Conservation (phyloP, 2,797 vertebrate species). For the Holocentrus rufus region DNA sequence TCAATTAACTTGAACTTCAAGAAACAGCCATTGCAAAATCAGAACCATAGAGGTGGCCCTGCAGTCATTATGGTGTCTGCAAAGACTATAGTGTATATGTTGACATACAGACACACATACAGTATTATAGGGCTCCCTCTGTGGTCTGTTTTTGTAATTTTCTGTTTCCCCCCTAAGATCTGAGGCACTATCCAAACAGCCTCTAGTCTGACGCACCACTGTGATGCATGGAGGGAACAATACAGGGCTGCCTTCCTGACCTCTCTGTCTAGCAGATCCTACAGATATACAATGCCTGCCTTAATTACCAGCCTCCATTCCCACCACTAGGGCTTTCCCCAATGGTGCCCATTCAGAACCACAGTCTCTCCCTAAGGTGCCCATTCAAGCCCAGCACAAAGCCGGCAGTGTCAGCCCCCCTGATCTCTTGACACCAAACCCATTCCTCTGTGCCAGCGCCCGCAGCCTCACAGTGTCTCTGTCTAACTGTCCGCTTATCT, state of each 20-base stretch:
- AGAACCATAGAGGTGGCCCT: slow-evolving; percentile 47
- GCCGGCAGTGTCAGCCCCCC: slow-evolving; percentile 79
- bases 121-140: slow-evolving; percentile 40
- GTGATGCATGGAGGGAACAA: slow-evolving; percentile 80
- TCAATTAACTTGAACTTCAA: slow-evolving; percentile 34
- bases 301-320: slow-evolving; percentile 85
- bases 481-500: slow-evolving; percentile 51
- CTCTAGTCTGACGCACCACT: slow-evolving; percentile 65
- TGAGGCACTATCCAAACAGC: slow-evolving; percentile 63
- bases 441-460: slow-evolving; percentile 66
- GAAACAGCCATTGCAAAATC: slow-evolving; percentile 38
- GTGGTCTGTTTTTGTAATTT: slow-evolving; percentile 56
- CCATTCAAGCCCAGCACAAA: slow-evolving; percentile 82
- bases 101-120: slow-evolving; percentile 39
- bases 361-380: slow-evolving; percentile 79
- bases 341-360: slow-evolving; percentile 80
- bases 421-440: slow-evolving; percentile 77
- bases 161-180: slow-evolving; percentile 46
- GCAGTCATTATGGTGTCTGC: slow-evolving; percentile 53
- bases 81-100: slow-evolving; percentile 3
- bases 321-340: slow-evolving; percentile 81
- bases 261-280: slow-evolving; percentile 80
- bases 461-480: slow-evolving; percentile 68
- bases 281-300: slow-evolving; percentile 81
- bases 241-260: slow-evolving; percentile 82